phyloP scores from a whole-genome alignment of 2,888 invertebrate species.

The Lumbricus terrestris region DNA sequence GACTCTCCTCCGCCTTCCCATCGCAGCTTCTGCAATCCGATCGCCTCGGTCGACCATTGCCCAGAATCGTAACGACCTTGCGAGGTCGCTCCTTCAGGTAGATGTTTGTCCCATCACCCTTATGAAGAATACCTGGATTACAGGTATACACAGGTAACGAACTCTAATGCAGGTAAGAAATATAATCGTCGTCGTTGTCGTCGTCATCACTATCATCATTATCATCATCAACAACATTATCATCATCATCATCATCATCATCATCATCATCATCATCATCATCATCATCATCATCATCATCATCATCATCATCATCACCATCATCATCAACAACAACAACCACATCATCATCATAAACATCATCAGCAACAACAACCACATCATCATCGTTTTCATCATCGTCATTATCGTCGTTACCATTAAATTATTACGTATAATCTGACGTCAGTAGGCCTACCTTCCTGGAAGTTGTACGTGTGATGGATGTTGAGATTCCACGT shows the following conservation, averaged over 20 bases:
- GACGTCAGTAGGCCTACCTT: constrained; percentile 71
- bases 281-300: no score
- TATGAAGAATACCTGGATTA: constrained; percentile 88
- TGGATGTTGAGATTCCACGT: constrained; percentile 76
- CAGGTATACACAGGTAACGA: constrained; percentile 64
- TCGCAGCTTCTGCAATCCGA: constrained; percentile 80
- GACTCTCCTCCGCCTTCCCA: constrained; percentile 61
- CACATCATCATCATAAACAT: no score
- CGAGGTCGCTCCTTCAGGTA: constrained; percentile 87
- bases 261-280: no score
- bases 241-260: no score
- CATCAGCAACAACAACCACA: no score
- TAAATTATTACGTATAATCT: background rate
- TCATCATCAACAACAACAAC: no score
- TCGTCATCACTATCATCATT: no score
- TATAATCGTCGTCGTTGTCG: no score
- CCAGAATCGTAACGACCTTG: constrained; percentile 79
- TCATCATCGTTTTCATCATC: no score
- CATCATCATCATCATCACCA: no score
- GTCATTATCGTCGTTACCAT: no score
- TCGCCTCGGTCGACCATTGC: constrained; percentile 71
- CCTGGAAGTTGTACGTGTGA: constrained; percentile 97
- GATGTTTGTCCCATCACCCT: constrained; percentile 91
- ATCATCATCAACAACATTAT: no score
- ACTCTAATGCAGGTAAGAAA: background rate